phyloP scores from a whole-genome alignment of 2,888 invertebrate genomes.

The Ochropacha duplaris region DNA sequence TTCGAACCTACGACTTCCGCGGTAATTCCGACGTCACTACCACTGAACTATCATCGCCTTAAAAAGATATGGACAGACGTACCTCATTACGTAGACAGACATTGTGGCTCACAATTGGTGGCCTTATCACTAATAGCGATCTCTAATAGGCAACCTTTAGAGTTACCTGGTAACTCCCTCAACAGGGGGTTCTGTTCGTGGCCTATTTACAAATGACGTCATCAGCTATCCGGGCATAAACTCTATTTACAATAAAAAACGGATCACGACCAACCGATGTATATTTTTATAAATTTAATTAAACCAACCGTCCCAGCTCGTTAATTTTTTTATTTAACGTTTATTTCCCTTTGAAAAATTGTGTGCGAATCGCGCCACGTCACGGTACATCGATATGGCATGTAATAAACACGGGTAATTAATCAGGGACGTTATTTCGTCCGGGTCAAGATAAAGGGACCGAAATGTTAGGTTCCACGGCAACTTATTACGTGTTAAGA shows the following conservation, averaged over 20 bases:
- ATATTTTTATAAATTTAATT: not conserved
- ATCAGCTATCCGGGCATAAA: not conserved
- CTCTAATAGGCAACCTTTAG: no score
- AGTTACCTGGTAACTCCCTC: not conserved
- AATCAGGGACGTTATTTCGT: slow-evolving; percentile 22
- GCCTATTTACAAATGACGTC: not conserved
- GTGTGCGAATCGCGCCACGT: slow-evolving; percentile 15
- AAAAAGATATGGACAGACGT: no score
- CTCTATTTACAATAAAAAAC: not conserved
- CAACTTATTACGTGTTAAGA: not conserved
- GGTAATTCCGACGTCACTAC: no score
- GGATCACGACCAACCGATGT: not conserved
- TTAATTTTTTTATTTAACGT: not conserved
- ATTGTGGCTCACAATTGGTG: no score
- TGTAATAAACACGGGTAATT: slow-evolving; percentile 32
- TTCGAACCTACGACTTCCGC: no score
- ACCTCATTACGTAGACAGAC: no score
- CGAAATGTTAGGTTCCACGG: not conserved
- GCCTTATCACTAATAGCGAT: no score
- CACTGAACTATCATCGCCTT: no score
- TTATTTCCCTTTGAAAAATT: slow-evolving; percentile 7
- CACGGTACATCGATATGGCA: slow-evolving; percentile 24
- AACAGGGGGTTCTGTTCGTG: not conserved
- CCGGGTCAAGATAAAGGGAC: not conserved
- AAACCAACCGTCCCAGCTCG: not conserved